Evolutionary conservation across 2,113 vertebrate species (phyloP).

Genomic region (Gopherus evgoodei): DNA sequence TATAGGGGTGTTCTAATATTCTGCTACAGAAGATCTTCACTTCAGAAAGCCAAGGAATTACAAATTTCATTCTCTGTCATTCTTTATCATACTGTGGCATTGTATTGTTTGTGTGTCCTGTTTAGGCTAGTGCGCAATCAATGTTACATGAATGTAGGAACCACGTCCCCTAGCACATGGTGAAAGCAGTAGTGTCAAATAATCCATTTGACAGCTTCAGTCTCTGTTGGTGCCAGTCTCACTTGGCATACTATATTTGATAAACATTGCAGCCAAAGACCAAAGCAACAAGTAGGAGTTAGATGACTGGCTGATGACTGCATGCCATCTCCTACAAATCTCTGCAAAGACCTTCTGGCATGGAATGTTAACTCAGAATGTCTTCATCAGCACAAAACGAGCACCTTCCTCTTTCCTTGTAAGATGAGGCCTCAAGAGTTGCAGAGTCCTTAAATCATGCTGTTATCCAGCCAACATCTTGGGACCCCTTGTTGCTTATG

Average conservation of each 20-base stretch:
- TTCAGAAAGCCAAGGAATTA: not conserved
- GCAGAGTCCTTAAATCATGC: not conserved
- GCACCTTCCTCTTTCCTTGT: not conserved
- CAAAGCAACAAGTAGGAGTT: not conserved
- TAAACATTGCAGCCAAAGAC: not conserved
- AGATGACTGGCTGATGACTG: not conserved
- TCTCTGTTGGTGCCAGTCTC: not conserved
- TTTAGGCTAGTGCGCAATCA: not conserved
- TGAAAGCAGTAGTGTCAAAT: not conserved
- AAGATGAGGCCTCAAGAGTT: not conserved
- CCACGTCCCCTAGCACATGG: too few species aligned
- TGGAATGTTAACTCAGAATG: conserved; percentile 1
- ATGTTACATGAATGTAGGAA: not conserved
- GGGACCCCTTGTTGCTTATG: not conserved
- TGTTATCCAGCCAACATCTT: not conserved
- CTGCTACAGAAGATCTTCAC: not conserved
- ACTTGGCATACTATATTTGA: not conserved
- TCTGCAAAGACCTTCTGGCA: not conserved
- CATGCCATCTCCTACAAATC: not conserved
- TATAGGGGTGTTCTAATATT: not conserved
- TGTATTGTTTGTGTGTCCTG: not conserved
- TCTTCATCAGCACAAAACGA: not conserved
- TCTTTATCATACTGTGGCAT: not conserved
- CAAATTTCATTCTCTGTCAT: not conserved
- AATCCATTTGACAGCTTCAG: not conserved